Evolutionary conservation across 2,797 vertebrate genomes (phyloP).

Genomic region (Tenualosa ilisha): DNA sequence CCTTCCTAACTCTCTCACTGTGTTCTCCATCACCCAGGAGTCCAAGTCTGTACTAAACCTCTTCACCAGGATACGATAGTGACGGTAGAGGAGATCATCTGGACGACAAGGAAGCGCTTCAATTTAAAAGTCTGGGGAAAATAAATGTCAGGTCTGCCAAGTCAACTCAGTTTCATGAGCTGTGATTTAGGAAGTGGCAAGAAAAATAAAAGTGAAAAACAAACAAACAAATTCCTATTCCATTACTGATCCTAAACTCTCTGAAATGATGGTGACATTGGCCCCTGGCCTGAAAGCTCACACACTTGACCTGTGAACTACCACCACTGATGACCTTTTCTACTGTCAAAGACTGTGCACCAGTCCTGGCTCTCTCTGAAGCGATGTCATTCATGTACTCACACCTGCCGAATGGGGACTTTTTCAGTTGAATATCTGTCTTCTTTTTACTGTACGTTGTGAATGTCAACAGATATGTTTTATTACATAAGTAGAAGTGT

Average conservation of each 20-base stretch:
- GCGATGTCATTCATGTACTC: conserved; percentile 50
- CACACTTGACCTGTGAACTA: conserved; percentile 2
- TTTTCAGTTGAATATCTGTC: conserved; percentile 48
- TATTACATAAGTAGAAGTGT: conserved; percentile 60
- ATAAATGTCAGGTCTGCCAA: neutral
- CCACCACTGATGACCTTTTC: conserved; percentile 44
- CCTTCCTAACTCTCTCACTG: neutral
- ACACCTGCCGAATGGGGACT: conserved; percentile 50
- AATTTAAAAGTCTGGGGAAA: neutral
- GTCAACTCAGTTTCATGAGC: neutral
- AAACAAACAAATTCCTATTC: neutral
- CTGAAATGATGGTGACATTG: conserved; percentile 26
- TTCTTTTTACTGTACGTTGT: conserved; percentile 62
- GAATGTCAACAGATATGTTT: conserved; percentile 61
- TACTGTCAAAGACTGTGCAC: conserved; percentile 46
- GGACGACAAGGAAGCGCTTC: neutral
- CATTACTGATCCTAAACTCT: conserved; percentile 35
- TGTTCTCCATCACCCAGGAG: conserved; percentile 63
- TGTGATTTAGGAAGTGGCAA: neutral
- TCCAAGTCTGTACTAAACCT: conserved; percentile 84
- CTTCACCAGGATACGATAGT: conserved; percentile 83
- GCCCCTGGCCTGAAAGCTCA: neutral
- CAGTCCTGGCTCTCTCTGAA: conserved; percentile 49
- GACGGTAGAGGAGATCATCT: conserved; percentile 12
- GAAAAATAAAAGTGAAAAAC: neutral